A percentile compares a stretch with the other conserved stretches of the same genome.
phyloP scores from a whole-genome alignment of 2,888 invertebrate species.

The Orthosia incerta region DNA sequence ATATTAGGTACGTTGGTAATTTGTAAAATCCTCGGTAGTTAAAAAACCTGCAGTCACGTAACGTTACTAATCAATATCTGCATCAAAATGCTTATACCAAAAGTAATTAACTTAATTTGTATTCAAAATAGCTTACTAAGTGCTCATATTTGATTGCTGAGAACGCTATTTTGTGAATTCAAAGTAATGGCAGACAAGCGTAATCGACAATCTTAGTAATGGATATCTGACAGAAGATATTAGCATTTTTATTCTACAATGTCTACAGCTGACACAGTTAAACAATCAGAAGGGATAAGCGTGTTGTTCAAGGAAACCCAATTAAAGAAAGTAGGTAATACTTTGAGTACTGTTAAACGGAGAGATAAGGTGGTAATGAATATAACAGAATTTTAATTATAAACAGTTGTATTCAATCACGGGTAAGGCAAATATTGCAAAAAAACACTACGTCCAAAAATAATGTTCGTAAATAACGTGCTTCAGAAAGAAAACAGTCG shows the following conservation, averaged over 20 bases:
- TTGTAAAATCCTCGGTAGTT: background rate
- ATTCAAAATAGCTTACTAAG: conserved; percentile 35
- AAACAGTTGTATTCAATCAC: background rate
- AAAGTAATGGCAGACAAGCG: conserved; percentile 16
- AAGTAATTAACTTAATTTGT: conserved; percentile 71
- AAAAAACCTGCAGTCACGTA: background rate
- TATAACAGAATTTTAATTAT: background rate
- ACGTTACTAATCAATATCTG: background rate
- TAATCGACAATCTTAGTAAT: conserved; percentile 49
- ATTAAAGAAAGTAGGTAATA: background rate
- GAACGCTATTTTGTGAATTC: conserved; percentile 30
- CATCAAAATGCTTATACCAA: background rate
- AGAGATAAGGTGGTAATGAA: background rate
- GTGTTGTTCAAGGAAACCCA: background rate
- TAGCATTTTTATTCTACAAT: conserved; percentile 11
- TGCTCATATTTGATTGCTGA: conserved; percentile 41
- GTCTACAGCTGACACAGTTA: background rate
- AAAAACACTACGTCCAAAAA: background rate
- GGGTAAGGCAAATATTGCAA: background rate
- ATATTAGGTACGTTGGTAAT: no score
- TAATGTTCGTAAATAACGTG: no score
- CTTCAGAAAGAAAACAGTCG: background rate
- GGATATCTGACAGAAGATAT: conserved; percentile 47
- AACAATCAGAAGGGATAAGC: conserved; percentile 25
- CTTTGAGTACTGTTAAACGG: background rate